These are phyloP conservation scores for Apeira syringaria DNA, from an alignment of 2,888 invertebrate genomes.

Conservation along the genomic window DNA sequence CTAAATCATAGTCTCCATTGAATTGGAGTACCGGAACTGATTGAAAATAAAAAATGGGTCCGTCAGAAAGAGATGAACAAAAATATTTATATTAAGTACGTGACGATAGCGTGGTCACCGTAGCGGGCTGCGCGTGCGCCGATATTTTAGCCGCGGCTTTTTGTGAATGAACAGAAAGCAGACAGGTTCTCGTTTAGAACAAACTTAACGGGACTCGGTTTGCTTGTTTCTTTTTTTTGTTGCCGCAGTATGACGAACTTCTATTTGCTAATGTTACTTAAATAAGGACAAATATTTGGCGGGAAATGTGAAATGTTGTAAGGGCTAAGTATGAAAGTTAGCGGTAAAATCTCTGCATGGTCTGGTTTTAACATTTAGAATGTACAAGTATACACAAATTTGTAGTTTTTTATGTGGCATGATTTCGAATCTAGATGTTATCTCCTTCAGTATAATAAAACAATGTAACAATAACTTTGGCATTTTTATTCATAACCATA, in stretches of 20 bases:
- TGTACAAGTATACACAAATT: too few species aligned
- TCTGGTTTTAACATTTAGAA: not conserved
- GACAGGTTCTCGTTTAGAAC: conserved; percentile 69
- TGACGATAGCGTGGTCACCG: conserved; percentile 58
- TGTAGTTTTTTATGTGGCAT: too few species aligned
- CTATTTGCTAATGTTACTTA: conserved; percentile 25
- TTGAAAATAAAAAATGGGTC: conserved; percentile 44
- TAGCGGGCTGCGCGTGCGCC: conserved; percentile 61
- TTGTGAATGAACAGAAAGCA: conserved; percentile 69
- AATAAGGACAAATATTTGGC: conserved; percentile 18
- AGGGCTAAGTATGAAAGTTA: conserved; percentile 3
- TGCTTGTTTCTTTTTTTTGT: conserved; percentile 27
- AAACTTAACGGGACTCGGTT: conserved; percentile 68
- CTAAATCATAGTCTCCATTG: conserved; percentile 33
- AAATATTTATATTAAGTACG: conserved; percentile 54
- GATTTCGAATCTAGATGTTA: too few species aligned
- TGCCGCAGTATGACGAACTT: conserved; percentile 16
- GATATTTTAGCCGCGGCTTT: conserved; percentile 60
- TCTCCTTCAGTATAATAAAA: too few species aligned
- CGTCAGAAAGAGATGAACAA: conserved; percentile 38
- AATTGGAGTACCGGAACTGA: conserved; percentile 33
- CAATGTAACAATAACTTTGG: too few species aligned
- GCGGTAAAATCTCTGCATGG: conserved; percentile 4
- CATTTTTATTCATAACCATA: too few species aligned
- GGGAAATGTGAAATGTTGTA: conserved; percentile 7